These are phyloP conservation scores for Drosophila tsacasi DNA, from an alignment of 1,140 invertebrate species.

Conservation along the genomic window DNA sequence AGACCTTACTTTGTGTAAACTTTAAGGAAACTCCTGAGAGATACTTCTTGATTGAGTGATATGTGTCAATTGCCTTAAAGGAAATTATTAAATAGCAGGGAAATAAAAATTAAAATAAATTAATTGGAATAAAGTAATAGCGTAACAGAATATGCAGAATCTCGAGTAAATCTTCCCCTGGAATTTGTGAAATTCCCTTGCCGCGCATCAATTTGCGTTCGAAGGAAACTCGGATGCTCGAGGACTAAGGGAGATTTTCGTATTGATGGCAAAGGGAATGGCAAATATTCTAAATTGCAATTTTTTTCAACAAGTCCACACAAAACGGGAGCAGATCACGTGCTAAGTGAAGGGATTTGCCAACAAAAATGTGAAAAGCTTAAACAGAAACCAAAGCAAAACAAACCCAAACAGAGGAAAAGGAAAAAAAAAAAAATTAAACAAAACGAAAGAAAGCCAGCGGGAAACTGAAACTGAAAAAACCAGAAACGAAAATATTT, in stretches of 20 bases:
- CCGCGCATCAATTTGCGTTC: constrained; percentile 34
- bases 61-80: too few species aligned
- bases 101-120: neutral
- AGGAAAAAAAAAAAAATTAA: neutral
- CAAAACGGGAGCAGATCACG: constrained; percentile 41
- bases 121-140: neutral
- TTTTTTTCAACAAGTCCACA: constrained; percentile 41
- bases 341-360: constrained; percentile 77
- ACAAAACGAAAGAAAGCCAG: neutral
- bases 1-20: neutral
- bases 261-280: constrained; percentile 72
- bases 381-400: constrained; percentile 52
- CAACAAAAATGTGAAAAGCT: constrained; percentile 78
- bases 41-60: neutral
- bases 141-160: neutral
- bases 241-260: constrained; percentile 1
- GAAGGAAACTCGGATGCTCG: too few species aligned
- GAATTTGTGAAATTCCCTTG: constrained; percentile 32
- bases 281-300: constrained; percentile 82
- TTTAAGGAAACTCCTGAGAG: neutral
- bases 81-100: neutral
- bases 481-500: constrained; percentile 40
- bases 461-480: constrained; percentile 8
- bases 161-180: neutral
- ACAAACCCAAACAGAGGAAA: constrained; percentile 33